These are phyloP conservation scores for Lamprotornis superbus DNA, from an alignment of 2,113 vertebrate genomes.

Conservation along the genomic window DNA sequence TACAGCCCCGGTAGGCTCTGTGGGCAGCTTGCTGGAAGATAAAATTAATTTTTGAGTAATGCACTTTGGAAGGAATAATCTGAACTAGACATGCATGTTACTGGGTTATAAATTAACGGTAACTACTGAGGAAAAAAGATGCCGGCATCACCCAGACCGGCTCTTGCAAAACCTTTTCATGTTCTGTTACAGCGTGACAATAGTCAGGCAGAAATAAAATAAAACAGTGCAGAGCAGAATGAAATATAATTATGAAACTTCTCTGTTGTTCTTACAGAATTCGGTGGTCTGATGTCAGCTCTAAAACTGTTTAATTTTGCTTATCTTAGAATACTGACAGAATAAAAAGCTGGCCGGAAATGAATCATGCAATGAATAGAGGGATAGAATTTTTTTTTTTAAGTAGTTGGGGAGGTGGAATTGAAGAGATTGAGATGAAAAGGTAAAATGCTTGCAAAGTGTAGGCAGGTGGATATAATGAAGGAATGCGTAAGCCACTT, in stretches of 20 bases:
- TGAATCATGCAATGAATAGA: background rate
- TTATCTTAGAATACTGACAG: background rate
- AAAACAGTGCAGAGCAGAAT: background rate
- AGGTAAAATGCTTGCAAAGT: background rate
- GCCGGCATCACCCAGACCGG: background rate
- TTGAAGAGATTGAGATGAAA: background rate
- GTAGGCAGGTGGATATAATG: constrained; percentile 11
- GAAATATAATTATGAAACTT: background rate
- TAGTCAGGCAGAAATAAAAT: background rate
- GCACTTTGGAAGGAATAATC: constrained; percentile 53
- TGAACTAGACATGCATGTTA: constrained; percentile 21
- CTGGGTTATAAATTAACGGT: constrained; percentile 55
- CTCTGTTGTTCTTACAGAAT: background rate
- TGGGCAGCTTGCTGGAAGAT: constrained; percentile 57
- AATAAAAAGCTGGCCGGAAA: background rate
- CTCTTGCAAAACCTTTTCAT: background rate
- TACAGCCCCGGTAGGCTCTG: background rate
- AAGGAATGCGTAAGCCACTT: constrained; percentile 1
- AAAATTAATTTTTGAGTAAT: constrained; percentile 68
- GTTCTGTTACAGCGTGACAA: fast-evolving
- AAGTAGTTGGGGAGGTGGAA: background rate
- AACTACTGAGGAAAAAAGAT: constrained; percentile 26
- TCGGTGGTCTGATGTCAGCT: background rate
- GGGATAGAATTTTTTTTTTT: background rate
- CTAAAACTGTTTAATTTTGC: background rate